phyloP scores from a whole-genome alignment of 2,797 vertebrate species.

The Zalophus californianus region DNA sequence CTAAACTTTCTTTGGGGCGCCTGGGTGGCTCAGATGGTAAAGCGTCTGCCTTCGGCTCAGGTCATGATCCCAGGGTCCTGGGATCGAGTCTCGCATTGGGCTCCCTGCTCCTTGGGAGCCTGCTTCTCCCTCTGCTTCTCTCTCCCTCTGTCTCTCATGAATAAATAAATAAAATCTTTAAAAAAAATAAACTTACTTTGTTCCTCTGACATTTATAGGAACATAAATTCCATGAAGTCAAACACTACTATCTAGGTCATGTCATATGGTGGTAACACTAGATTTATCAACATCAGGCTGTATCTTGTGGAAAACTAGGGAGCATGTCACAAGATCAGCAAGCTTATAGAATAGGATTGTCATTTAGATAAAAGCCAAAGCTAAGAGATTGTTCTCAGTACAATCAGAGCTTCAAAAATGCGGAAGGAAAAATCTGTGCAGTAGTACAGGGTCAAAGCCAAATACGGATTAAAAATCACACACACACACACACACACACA shows the following conservation, averaged over 20 bases:
- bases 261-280: neutral
- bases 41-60: too few relatives aligned
- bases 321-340: neutral
- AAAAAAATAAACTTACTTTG: neutral
- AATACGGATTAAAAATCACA: neutral
- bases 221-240: neutral
- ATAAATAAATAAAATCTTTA: too few relatives aligned
- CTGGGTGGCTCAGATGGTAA: too few relatives aligned
- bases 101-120: too few relatives aligned
- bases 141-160: too few relatives aligned
- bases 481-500: neutral
- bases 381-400: neutral
- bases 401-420: neutral
- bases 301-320: constrained; percentile 27
- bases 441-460: neutral
- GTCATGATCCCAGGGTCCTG: too few relatives aligned
- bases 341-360: neutral
- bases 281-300: neutral
- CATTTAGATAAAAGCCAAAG: constrained; percentile 21
- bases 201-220: neutral
- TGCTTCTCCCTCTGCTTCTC: too few relatives aligned
- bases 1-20: neutral
- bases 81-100: too few relatives aligned
- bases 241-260: neutral
- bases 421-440: neutral